Base-by-base conservation (phyloP, 2,888 invertebrate genomes). In the Drosophila merina region DNA sequence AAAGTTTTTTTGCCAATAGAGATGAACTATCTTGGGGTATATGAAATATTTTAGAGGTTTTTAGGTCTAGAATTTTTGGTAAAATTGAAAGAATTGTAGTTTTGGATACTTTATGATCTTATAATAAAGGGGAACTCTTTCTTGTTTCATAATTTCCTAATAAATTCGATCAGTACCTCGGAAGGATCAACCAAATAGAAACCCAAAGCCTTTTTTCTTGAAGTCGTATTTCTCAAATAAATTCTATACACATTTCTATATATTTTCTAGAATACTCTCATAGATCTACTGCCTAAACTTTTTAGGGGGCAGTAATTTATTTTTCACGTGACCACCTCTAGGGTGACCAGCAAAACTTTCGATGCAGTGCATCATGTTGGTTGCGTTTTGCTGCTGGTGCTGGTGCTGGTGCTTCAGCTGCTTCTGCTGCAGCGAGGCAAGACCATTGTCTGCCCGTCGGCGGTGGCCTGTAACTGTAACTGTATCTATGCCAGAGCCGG, bases 391-490 rank as follows among this genome's bases (percentile, higher is more conserved):
- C 57, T n/a, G n/a, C n/a, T 63, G 77, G 59, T 63, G 67, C 77
- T 80, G 20, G 20, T 30, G 72, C 57, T 63, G 77, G 62, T 63
- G 67, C 77, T 80, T 20, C 20, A 20, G 72, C 57, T 63, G 77
- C 62, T 63, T 64, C 77, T 80, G 72, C 69, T 26, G 72, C 67
- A 14, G 38, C 36, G 12, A n/a, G 51, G 67, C 57, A 48, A 58
- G 58, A 42, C 81, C 79, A 81, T 81, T 84, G 79, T 82, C 67
- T 54, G 67, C 77, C 82, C 71, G 71, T 60, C 76, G 84, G 81
- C 81, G 62, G 63, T 64, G 63, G 63, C 63, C 60, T 62, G 60
- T 52, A 60, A 50, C 77, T 63, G 73, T 75, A 77, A 79, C 82
- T 70, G 57, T 64, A 64, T 54, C 40, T 81, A 83, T 71, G 72